Evolutionary conservation across 2,797 vertebrate genomes (phyloP).

Genomic region (Lepus oiostolus): DNA sequence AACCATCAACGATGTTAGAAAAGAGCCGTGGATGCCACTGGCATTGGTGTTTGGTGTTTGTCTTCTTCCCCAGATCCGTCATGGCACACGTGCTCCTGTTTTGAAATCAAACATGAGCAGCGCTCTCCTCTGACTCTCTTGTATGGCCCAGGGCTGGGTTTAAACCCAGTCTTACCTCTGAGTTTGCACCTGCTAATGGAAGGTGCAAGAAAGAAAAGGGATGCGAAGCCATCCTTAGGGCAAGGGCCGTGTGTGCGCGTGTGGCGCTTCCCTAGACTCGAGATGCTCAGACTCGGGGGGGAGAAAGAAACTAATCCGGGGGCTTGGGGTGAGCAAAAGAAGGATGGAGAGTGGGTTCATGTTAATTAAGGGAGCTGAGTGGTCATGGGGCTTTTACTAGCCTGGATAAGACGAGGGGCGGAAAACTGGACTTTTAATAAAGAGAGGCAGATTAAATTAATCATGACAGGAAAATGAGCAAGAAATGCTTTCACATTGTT

Average conservation of each 20-base stretch:
- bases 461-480: conserved; percentile 83
- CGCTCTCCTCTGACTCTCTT: background rate
- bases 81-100: background rate
- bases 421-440: conserved; percentile 81
- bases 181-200: background rate
- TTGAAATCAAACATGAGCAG: background rate
- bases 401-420: conserved; percentile 75
- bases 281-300: background rate
- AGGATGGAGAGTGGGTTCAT: conserved; percentile 79
- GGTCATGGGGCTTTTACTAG: conserved; percentile 74
- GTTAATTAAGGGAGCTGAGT: conserved; percentile 77
- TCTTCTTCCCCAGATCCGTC: background rate
- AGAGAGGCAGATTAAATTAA: conserved; percentile 83
- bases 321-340: background rate
- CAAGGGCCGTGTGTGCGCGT: background rate
- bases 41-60: background rate
- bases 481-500: conserved; percentile 84
- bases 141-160: background rate
- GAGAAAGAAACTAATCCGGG: background rate
- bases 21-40: background rate
- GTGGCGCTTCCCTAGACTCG: background rate
- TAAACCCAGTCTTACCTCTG: background rate
- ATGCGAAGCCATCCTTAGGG: background rate
- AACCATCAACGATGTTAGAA: background rate
- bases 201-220: background rate